Base-by-base conservation (phyloP, 2,113 vertebrate species). In the Rafetus swinhoei region DNA sequence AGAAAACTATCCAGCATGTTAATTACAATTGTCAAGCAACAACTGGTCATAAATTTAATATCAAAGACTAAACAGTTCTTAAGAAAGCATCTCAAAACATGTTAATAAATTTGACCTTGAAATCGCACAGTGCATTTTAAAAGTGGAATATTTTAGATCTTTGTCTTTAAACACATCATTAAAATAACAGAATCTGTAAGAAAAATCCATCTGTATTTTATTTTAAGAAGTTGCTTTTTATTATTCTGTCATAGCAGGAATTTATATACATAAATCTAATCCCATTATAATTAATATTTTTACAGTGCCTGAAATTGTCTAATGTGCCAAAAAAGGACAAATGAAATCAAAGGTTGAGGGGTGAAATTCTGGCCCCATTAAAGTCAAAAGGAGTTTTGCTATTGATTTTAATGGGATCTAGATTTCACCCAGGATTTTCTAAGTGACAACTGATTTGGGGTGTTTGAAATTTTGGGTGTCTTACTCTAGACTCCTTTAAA, bases 1-100 rank as follows among this genome's bases (percentile, higher is more conserved):
- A 87, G 94, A 90, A 97, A 95, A 86, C 90, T 74, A 94, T 56
- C 91, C 65, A 82, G 92, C 87, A 56, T 94, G 91, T 97, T 96
- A 90, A 92, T 96, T 97, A 93, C 85, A 91, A 93, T 91, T 96
- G 95, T 97, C 90, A 96, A 94, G 81, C 56, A 88, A 86, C 94
- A 90, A 82, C 94, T 97, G 55, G 52, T 92, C 81, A 84, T 96
- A 97, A 92, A 97, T 94, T 93, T 95, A 89, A 86, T 91, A 88
- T 93, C 86, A 96, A 92, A 92, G 92, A 85, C 86, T 24, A 72
- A 69, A n/a, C 81, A 72, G 72, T 95, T 96, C 89, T 96, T 94
- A 89, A 74, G 84, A 94, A 97, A 92, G 29, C 72, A 93, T 93
- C 86, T 89, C 93, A 94, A 74, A 95, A 92, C 91, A 79, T 57